These are phyloP conservation scores for Rhinolophus sinicus DNA, from an alignment of 2,113 vertebrate species.

Conservation along the genomic window DNA sequence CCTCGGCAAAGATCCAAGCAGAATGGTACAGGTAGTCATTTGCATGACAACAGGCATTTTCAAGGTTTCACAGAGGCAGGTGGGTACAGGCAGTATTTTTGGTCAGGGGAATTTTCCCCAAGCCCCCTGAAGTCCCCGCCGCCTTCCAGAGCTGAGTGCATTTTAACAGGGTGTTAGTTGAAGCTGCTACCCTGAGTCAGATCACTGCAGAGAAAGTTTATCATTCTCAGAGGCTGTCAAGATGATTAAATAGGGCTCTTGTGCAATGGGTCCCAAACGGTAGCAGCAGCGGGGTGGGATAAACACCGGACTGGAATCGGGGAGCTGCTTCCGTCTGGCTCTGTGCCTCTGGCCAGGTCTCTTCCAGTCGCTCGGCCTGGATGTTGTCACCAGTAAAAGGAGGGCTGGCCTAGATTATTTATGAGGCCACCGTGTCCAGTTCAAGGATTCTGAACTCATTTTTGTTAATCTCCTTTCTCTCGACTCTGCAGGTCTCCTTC, in stretches of 20 bases:
- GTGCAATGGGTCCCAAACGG: neutral
- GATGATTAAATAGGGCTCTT: conserved; percentile 21
- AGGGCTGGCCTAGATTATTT: neutral
- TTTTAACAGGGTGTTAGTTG: neutral
- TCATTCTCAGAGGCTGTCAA: conserved; percentile 21
- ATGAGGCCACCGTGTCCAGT: neutral
- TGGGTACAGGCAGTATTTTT: neutral
- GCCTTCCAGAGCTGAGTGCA: neutral
- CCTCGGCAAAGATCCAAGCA: neutral
- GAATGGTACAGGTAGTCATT: neutral
- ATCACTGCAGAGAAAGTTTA: neutral
- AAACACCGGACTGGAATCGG: neutral
- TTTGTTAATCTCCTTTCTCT: neutral
- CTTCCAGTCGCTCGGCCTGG: neutral
- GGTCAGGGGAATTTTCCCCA: neutral
- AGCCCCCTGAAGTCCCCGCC: neutral
- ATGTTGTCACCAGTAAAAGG: neutral
- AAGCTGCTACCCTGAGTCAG: conserved; percentile 1
- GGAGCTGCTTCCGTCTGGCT: neutral
- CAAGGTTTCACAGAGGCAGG: neutral
- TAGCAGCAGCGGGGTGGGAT: neutral
- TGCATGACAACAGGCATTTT: neutral
- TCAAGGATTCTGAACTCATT: neutral
- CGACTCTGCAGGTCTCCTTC: neutral
- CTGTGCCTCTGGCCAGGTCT: neutral